Evolutionary conservation across 2,888 invertebrate species (phyloP), one percentile per base, ranked within the genome.

Genomic region (Mythimna pallens): DNA sequence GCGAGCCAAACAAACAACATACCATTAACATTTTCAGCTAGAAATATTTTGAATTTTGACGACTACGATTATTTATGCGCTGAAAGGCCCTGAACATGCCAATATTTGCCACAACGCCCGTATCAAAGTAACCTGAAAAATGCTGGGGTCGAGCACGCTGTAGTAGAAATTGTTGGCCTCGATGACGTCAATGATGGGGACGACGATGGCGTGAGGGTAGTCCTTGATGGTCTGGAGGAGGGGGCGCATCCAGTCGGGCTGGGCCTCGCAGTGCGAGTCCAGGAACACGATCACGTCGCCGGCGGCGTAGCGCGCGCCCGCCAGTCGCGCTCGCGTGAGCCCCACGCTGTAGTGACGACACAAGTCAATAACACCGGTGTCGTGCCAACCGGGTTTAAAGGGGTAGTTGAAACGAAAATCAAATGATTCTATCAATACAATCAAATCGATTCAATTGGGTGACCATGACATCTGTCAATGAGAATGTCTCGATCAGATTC

Each of bases 111-210:
- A 76, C 76, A 65, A 52, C 58, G 52, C 63, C 59, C 22, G 59
- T 59, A 57, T 59, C 55, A 72, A 65, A 73, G 78, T 70, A 80
- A 96, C 96, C 94, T 96, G 96, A 82, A 96, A 96, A 30, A 82
- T 92, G 80, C 91, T 92, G 40, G 96, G 92, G 83, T 96, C 97
- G 93, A 92, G 95, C n/a, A 97, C 97, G 86, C 97, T 97, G 93
- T 98, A 98, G 89, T 97, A 97, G 92, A 99, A 97, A 65, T 97
- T 98, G 83, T 97, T 97, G 79, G 98, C 98, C 92, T 98, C 98
- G 86, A 99, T 99, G 71, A 98, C 98, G 95, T 99, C 99, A 83
- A 99, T 99, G 86, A 99, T 98, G 62, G 99, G 99, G 87, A 99
- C 98, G 69, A 99, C 96, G 12, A 99, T 98, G 14, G 98, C 97